Evolutionary conservation across 2,888 invertebrate species (phyloP), one percentile per base, ranked within the genome.

Genomic region (Diarsia brunnea): DNA sequence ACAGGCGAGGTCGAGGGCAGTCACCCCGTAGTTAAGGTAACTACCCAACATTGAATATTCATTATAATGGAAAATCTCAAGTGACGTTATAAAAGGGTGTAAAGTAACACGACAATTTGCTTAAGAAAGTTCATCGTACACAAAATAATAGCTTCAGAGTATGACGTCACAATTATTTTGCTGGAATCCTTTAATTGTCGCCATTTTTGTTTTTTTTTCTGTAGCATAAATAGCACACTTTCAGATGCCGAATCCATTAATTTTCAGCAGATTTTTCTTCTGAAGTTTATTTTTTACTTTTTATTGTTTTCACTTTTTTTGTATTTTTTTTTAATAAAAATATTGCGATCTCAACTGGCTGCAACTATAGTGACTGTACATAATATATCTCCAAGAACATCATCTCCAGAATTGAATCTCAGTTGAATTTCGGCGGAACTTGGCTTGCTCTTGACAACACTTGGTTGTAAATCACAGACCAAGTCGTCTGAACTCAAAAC

Each of bases 401-500:
- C 58, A 64, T 86, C 74, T 76, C 76, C 47, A 45, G 21, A 75
- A 61, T 51, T 14, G n/a, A 73, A 43, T 65, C 60, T 8, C 24
- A 55, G 31, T 38, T 38, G 38, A 53, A 72, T 75, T 84, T 68
- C n/a, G 27, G 53, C 49, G 43, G 16, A 81, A 65, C 66, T 75
- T 38, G 12, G 53, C 10, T 61, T 77, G 80, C 49, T 81, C 74
- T 86, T 79, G 79, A 84, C 78, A 87, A 85, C 65, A 72, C 73
- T 80, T 47, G 58, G 43, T 55, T 67, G 78, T 85, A 77, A 87
- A 84, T 87, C 73, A 76, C 51, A 66, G 70, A 78, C 78, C 64
- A 67, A 73, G 65, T 64, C 65, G n/a, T 45, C 69, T 51, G 24
- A 87, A 79, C 75, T 84, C 82, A 74, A 81, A 88, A 88, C 89